phyloP scores from a whole-genome alignment of 2,113 vertebrate species.

The Paralichthys olivaceus region DNA sequence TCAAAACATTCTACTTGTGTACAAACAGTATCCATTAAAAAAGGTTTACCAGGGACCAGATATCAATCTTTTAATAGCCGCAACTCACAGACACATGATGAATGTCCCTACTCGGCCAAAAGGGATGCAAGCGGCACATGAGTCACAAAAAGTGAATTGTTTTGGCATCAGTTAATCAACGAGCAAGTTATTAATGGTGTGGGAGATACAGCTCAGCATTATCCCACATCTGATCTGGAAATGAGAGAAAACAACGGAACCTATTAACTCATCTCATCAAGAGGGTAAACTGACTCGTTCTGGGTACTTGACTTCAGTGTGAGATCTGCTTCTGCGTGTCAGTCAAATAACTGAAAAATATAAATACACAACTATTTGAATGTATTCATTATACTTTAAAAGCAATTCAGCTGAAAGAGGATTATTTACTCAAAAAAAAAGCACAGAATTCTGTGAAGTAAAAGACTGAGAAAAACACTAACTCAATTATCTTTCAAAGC shows the following conservation, averaged over 20 bases:
- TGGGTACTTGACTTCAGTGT: no score
- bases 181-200: background rate
- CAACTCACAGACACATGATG: background rate
- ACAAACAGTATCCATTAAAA: background rate
- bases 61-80: constrained; percentile 2
- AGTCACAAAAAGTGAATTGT: constrained; percentile 2
- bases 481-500: constrained; percentile 7
- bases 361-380: background rate
- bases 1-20: background rate
- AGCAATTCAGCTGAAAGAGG: background rate
- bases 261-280: no score
- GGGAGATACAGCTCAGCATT: constrained; percentile 20
- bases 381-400: background rate
- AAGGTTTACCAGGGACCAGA: constrained; percentile 12
- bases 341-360: background rate
- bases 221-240: constrained; percentile 3
- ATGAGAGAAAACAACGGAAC: background rate
- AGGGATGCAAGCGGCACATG: background rate
- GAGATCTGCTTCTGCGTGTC: background rate
- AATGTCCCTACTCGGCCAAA: background rate
- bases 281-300: no score
- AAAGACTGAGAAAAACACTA: background rate
- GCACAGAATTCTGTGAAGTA: background rate
- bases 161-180: constrained; percentile 3
- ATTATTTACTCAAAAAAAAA: constrained; percentile 3